Conservation (phyloP, 2,888 invertebrate genomes). For the Lepidocyrtoides sp. region DNA sequence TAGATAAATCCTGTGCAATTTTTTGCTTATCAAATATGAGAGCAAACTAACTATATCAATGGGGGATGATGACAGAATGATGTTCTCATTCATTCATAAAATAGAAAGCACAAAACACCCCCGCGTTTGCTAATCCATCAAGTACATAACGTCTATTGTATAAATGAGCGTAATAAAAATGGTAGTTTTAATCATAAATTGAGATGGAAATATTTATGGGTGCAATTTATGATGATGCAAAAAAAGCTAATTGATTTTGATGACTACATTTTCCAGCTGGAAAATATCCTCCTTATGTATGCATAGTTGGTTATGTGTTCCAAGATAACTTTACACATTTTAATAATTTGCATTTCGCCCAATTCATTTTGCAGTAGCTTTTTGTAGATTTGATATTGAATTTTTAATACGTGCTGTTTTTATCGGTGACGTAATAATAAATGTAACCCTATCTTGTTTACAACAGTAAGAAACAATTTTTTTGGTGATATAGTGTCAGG, state of each 20-base stretch:
- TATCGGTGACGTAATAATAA: conserved; percentile 63
- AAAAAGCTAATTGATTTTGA: background rate
- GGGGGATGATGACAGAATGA: background rate
- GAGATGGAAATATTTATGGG: background rate
- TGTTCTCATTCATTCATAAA: conserved; percentile 12
- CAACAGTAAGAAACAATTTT: conserved; percentile 3
- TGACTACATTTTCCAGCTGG: too few relatives aligned
- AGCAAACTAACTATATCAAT: background rate
- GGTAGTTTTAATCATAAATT: too few relatives aligned
- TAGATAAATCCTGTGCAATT: background rate
- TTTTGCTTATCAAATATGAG: background rate
- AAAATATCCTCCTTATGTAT: too few relatives aligned
- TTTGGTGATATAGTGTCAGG: conserved; percentile 2
- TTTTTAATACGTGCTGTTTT: background rate
- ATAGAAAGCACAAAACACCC: conserved; percentile 34
- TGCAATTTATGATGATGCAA: background rate
- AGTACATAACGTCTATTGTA: too few relatives aligned
- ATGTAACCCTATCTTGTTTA: conserved; percentile 46
- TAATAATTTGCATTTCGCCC: too few relatives aligned
- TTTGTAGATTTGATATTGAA: too few relatives aligned
- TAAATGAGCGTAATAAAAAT: too few relatives aligned
- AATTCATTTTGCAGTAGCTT: too few relatives aligned
- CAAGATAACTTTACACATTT: too few relatives aligned
- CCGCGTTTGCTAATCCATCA: conserved; percentile 1
- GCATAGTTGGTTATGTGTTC: too few relatives aligned